Conservation (phyloP, 2,797 vertebrate species). For the Perodicticus potto region DNA sequence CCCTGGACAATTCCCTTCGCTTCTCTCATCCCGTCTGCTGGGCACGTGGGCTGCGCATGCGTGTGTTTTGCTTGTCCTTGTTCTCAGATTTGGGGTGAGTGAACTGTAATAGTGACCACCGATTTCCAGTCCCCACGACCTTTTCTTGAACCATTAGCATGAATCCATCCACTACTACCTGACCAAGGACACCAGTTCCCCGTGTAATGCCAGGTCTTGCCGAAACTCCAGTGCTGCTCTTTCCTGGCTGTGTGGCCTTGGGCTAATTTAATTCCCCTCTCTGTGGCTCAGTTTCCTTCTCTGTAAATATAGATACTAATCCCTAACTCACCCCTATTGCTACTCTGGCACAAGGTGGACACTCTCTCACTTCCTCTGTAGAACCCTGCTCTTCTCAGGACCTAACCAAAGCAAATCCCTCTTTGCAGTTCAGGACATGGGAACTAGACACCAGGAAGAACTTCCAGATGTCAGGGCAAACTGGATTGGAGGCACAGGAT, state of each 20-base stretch:
- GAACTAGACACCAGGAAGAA: slow-evolving; percentile 12
- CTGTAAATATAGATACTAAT: slow-evolving; percentile 15
- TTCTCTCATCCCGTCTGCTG: slow-evolving; percentile 5
- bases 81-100: slow-evolving; percentile 26
- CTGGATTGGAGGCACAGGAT: background rate
- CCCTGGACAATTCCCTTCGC: slow-evolving; percentile 59
- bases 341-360: background rate
- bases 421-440: slow-evolving; percentile 45
- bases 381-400: slow-evolving; percentile 44
- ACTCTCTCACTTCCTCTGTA: background rate
- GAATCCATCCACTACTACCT: background rate
- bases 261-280: slow-evolving; percentile 6
- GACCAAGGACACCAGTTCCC: background rate
- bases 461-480: slow-evolving; percentile 2
- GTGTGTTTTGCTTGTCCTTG: slow-evolving; percentile 33
- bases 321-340: background rate
- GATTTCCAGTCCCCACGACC: background rate
- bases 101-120: background rate
- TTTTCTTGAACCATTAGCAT: slow-evolving; percentile 37
- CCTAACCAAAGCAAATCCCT: slow-evolving; percentile 44
- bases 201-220: background rate
- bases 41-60: slow-evolving; percentile 38
- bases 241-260: slow-evolving; percentile 13
- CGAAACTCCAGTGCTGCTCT: background rate
- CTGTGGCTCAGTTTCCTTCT: slow-evolving; percentile 31